Percentiles rank a stretch among this genome's conserved stretches.
Conservation (phyloP, 53 echinoderm and acorn worm genomes). For the Holothuria scabra region DNA sequence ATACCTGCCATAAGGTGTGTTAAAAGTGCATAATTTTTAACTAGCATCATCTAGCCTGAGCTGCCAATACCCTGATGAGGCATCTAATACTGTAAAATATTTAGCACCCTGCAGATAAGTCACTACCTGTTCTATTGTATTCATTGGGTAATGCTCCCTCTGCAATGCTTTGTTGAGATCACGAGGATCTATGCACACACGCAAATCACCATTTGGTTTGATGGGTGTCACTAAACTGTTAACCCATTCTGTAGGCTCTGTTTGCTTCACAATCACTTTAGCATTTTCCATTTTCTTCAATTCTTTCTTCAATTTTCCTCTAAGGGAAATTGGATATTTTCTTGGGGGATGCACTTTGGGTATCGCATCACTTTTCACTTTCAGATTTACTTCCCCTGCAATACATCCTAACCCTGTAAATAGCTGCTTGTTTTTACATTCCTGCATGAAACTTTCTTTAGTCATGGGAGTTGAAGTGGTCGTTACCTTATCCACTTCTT, state of each 20-base stretch:
- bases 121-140: conserved; percentile 45
- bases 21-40: conserved; percentile 52
- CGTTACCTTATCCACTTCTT: too few species aligned
- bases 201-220: conserved; percentile 34
- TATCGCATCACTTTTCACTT: conserved; percentile 16
- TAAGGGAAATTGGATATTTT: conserved; percentile 40
- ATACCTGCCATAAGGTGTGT: conserved; percentile 59
- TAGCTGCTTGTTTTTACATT: neutral
- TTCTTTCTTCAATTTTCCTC: conserved; percentile 32
- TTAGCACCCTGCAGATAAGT: conserved; percentile 21
- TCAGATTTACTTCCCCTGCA: conserved; percentile 36
- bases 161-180: conserved; percentile 52
- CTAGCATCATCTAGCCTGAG: conserved; percentile 43
- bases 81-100: conserved; percentile 50
- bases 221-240: conserved; percentile 17
- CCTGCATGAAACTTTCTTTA: conserved; percentile 1
- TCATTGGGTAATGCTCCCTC: conserved; percentile 57
- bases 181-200: conserved; percentile 52
- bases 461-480: neutral
- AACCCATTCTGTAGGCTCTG: conserved; percentile 50
- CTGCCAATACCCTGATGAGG: conserved; percentile 57
- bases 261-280: conserved; percentile 30
- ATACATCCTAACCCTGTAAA: conserved; percentile 52
- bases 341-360: conserved; percentile 40
- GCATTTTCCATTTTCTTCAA: conserved; percentile 30